Base-by-base conservation (phyloP, 2,797 vertebrate species). In the Tokudaia tokunoshimensis region DNA sequence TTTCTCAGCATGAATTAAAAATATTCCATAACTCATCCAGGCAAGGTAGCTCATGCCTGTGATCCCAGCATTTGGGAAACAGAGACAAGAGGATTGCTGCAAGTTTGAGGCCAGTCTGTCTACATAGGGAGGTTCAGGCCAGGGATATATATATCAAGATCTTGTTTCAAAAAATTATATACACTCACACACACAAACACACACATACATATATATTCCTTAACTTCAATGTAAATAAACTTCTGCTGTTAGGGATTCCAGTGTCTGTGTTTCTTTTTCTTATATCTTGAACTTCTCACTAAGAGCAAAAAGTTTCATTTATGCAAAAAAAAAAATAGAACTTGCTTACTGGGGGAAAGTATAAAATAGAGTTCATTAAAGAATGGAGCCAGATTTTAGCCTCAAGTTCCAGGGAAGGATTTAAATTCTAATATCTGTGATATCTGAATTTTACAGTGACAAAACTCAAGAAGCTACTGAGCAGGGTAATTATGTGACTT, bases 161-260 rank as follows among this genome's bases (percentile, higher is more conserved):
- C 29, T 78, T 89, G 87, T 63, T 57, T 63, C 37, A 31, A 31
- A 59, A 41, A 88, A 20, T 20, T 26, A 22, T 14, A 63, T 13
- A 6, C 11, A 37, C 24, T 29, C 19, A 63, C 24, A 63, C 9
- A 63, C 24, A 63, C 24, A 63, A 8, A 61, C 20, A 61, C 59
- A 61, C 59, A 61, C 59, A 57, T 20, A 85, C 20, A 67, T 22
- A 55, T 37, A n/a, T 97, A 98, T 97, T 98, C 95, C 97, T 98
- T 96, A 89, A 98, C 98, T 98, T 98, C 95, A 85, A 94, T 97
- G 96, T 95, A 97, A 97, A 98, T 98, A 98, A 98, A 98, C 97
- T 98, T 98, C 95, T 94, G 91, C 75, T 93, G 63, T 97, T 96
- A 97, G 86, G 91, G 93, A 96, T 97, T 96, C 94, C 50, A 22